Percentiles rank a stretch among this genome's conserved stretches.
phyloP scores from a whole-genome alignment of 2,113 vertebrate species.

The Ascaphus truei region DNA sequence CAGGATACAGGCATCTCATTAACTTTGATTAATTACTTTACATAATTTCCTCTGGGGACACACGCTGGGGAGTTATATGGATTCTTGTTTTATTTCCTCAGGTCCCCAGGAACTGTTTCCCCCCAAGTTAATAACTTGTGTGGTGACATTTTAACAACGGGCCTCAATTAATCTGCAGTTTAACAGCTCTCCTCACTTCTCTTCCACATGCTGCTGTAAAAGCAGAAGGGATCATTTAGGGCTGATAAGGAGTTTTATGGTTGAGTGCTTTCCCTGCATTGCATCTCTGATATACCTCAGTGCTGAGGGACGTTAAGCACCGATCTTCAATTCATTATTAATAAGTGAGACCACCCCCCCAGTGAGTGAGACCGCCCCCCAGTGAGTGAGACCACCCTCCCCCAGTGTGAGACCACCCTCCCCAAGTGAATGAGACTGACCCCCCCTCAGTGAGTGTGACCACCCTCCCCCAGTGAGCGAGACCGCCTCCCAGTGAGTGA shows the following conservation, averaged over 20 bases:
- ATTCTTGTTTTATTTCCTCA: constrained; percentile 38
- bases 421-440: no score
- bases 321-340: no score
- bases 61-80: constrained; percentile 1
- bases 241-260: neutral
- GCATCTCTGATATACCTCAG: neutral
- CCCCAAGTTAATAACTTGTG: constrained; percentile 52
- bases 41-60: constrained; percentile 65
- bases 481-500: no score
- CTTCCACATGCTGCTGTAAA: neutral
- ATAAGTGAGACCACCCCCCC: no score
- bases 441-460: no score
- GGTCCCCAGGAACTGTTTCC: constrained; percentile 47
- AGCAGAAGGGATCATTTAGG: neutral
- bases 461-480: no score
- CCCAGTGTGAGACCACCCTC: no score
- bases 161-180: constrained; percentile 41
- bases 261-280: neutral
- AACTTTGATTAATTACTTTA: constrained; percentile 76
- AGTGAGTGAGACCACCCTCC: no score
- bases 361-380: no score
- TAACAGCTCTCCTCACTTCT: constrained; percentile 15
- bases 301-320: no score
- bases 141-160: constrained; percentile 51
- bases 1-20: constrained; percentile 78